Evolutionary conservation across 2,113 vertebrate genomes (phyloP).

Genomic region (Lathamus discolor): DNA sequence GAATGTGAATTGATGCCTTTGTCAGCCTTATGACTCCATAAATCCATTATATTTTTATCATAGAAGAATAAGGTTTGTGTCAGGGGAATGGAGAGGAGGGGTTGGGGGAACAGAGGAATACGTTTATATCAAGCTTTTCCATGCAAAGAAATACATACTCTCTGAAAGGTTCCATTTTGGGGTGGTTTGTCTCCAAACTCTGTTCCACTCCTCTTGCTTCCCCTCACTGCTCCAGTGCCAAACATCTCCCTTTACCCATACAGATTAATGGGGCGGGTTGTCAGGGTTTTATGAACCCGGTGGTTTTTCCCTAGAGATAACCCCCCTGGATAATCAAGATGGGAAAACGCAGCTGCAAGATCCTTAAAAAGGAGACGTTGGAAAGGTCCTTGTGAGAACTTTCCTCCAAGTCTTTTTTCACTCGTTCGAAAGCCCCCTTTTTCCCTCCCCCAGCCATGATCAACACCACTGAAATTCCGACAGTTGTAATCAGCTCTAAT

Average conservation of each 20-base stretch:
- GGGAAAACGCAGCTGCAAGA: accelerated
- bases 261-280: background rate
- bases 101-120: background rate
- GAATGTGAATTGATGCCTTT: background rate
- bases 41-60: background rate
- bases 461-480: background rate
- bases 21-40: background rate
- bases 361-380: background rate
- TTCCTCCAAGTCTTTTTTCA: background rate
- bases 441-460: background rate
- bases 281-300: background rate
- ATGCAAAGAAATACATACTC: background rate
- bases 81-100: background rate
- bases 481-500: constrained; percentile 66
- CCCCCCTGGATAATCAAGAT: background rate
- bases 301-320: background rate
- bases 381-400: background rate
- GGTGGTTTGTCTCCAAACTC: background rate
- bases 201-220: background rate
- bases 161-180: background rate
- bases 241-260: background rate
- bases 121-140: background rate
- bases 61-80: background rate
- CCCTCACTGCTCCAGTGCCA: background rate
- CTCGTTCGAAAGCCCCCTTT: background rate